Evolutionary conservation across 2,797 vertebrate genomes (phyloP).

Genomic region (Gambelia wislizenii): DNA sequence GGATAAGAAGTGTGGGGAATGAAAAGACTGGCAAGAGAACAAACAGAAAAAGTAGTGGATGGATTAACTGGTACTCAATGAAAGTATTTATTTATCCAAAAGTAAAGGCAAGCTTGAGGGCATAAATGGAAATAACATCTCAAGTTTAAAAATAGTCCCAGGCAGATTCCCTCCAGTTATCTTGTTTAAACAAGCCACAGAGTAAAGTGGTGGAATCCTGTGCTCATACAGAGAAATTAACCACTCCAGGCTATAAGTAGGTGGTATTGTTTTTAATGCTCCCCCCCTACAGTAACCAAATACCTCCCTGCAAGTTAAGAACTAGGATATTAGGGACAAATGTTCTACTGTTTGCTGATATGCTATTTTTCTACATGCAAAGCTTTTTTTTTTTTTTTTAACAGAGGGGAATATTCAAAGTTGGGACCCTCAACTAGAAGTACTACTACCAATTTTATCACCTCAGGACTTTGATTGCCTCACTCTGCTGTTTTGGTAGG

Average conservation of each 20-base stretch:
- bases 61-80: slow-evolving; percentile 10
- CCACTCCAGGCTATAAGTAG: neutral
- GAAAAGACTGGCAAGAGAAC: neutral
- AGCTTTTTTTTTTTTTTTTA: neutral
- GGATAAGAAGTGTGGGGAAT: neutral
- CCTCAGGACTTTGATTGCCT: neutral
- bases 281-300: neutral
- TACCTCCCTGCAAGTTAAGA: neutral
- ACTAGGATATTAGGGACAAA: neutral
- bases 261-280: neutral
- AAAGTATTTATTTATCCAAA: slow-evolving; percentile 6
- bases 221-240: neutral
- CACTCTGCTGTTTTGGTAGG: neutral
- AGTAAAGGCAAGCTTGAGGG: neutral
- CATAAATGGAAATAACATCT: neutral
- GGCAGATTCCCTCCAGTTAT: neutral
- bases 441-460: neutral
- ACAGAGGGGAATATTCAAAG: neutral
- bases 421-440: neutral
- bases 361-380: neutral
- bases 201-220: neutral
- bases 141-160: neutral
- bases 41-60: neutral
- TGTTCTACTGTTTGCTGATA: neutral
- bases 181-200: neutral